Evolutionary conservation across 1,140 invertebrate species (phyloP).

Genomic region (Oscheius sp.): DNA sequence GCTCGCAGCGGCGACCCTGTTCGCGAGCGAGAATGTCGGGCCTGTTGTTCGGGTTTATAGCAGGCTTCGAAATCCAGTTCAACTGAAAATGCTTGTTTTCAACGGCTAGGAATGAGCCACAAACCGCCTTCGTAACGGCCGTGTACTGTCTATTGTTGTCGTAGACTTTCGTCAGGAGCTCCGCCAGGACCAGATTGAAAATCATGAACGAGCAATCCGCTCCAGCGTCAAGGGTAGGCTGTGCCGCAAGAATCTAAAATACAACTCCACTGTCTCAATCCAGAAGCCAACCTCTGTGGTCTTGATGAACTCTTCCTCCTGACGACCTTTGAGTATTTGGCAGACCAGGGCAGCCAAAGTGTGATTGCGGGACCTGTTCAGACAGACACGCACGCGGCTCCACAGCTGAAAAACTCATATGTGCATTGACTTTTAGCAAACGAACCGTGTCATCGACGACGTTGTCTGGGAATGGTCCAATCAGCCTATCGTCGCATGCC

Average conservation of each 20-base stretch:
- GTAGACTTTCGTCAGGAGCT: background rate
- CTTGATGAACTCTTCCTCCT: background rate
- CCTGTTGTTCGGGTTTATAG: background rate
- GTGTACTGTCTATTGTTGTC: background rate
- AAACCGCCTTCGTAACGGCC: background rate
- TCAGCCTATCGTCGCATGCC: background rate
- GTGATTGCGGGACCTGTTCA: background rate
- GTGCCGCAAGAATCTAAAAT: background rate
- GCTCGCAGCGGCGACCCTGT: background rate
- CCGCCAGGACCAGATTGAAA: background rate
- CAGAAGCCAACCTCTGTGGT: background rate
- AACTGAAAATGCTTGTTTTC: background rate
- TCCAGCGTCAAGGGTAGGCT: background rate
- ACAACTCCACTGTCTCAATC: background rate
- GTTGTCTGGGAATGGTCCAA: constrained; percentile 15
- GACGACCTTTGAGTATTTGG: constrained; percentile 6
- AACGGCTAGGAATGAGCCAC: background rate
- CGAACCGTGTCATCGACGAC: constrained; percentile 22
- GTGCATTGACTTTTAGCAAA: no score
- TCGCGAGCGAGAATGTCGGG: background rate
- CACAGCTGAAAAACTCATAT: background rate
- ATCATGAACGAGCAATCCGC: background rate
- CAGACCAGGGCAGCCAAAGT: constrained; percentile 10
- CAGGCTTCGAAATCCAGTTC: background rate
- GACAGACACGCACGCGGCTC: background rate